Evolutionary conservation across 2,113 vertebrate genomes (phyloP).

Genomic region (Eptesicus fuscus): DNA sequence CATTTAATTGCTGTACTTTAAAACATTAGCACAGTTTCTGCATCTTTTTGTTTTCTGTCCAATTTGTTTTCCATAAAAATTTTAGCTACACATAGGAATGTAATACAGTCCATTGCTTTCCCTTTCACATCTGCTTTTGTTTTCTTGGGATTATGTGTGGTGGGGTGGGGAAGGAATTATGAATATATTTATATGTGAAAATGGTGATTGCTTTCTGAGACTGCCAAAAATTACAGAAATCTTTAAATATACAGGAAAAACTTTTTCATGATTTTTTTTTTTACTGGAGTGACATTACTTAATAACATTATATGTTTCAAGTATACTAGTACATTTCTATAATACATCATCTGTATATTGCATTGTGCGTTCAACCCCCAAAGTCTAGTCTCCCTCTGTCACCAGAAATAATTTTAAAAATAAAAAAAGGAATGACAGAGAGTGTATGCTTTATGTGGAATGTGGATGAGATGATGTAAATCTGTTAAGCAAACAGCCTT

Average conservation of each 20-base stretch:
- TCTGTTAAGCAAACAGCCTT: not conserved
- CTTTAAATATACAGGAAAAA: not conserved
- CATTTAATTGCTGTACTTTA: not conserved
- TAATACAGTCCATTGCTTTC: not conserved
- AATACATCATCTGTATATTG: not conserved
- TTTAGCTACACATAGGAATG: not conserved
- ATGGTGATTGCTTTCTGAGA: not conserved
- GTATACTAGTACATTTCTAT: not conserved
- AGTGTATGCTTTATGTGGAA: not conserved
- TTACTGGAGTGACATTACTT: not conserved
- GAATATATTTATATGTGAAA: not conserved
- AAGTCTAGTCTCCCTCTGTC: not conserved
- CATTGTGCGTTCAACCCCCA: not conserved
- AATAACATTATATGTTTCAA: not conserved
- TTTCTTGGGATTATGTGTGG: not conserved
- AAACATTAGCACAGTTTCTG: not conserved
- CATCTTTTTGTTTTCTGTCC: not conserved
- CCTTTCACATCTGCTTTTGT: not conserved
- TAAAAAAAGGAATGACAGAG: not conserved
- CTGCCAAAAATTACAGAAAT: not conserved
- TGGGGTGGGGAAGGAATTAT: not conserved
- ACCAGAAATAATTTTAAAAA: not conserved
- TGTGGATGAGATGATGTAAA: not conserved
- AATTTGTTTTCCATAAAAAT: not conserved
- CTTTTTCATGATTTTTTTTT: not conserved